Percentiles rank a stretch among this genome's conserved stretches.
phyloP scores from a whole-genome alignment of 2,113 vertebrate genomes.

The Pygoscelis antarcticus region DNA sequence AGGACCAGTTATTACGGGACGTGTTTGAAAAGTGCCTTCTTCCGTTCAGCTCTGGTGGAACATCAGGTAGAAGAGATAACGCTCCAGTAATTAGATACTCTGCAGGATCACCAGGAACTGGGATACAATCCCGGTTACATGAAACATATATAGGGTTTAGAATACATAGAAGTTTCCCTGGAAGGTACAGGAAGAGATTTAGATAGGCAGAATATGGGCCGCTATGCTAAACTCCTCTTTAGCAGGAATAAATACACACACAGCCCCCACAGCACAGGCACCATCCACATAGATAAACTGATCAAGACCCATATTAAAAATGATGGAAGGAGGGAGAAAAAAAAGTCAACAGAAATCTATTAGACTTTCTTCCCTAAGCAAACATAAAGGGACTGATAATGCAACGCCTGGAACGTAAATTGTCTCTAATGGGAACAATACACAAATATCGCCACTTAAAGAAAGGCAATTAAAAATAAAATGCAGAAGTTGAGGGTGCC shows the following conservation, averaged over 20 bases:
- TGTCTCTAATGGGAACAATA: conserved; percentile 60
- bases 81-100: not conserved
- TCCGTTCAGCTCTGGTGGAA: not conserved
- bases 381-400: conserved; percentile 66
- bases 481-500: not conserved
- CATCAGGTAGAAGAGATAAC: not conserved
- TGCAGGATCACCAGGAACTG: not conserved
- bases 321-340: conserved; percentile 30
- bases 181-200: not conserved
- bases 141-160: not conserved
- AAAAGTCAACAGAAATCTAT: conserved; percentile 60
- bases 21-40: not conserved
- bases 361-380: conserved; percentile 60
- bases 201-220: not conserved
- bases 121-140: not conserved
- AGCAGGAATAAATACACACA: not conserved
- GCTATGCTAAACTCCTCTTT: not conserved
- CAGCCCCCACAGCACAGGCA: not conserved
- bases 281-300: not conserved
- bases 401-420: conserved; percentile 50
- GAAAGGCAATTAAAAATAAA: conserved; percentile 62
- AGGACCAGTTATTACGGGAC: not conserved
- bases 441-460: conserved; percentile 62
- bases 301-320: conserved; percentile 24
- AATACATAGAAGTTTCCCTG: not conserved